Evolutionary conservation across 2,888 invertebrate genomes (phyloP), one percentile per base, ranked within the genome.

Genomic region (Noctua fimbriata): DNA sequence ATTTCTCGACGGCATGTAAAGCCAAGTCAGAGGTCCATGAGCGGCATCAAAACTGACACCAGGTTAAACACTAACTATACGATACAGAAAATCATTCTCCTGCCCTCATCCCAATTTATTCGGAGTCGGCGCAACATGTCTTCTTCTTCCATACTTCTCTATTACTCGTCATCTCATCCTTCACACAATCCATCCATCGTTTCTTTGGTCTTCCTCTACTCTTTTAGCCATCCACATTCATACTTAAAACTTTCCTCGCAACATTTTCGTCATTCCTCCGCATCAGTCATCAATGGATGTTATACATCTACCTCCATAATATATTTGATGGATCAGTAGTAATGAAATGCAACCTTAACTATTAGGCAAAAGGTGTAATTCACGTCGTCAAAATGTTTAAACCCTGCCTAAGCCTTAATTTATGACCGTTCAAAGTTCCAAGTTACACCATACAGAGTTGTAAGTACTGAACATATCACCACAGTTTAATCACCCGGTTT

Each of bases 401-500:
- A 71, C 80, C 82, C 76, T 28, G 2, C 41, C 24, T 44, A 66
- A 73, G n/a, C 49, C 70, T 58, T 69, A 71, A 71, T 83, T 83
- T 84, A 87, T 72, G 72, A 58, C 69, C n/a, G 49, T 65, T 55
- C 24, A 41, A 83, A 78, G 67, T 81, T 74, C 49, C 21, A 76
- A 80, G 69, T 81, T 49, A 55, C 65, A 55, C 18, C 66, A 65
- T 65, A 79, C 44, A 70, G 70, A 80, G 52, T 78, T 83, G 78
- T 73, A 74, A 85, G 79, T 65, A 75, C 55, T 55, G 21, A 66
- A 69, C 70, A 77, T 78, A 76, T 79, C 80, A 82, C n/a, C 73
- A 76, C 77, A 70, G 76, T 84, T 88, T 88, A 88, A 88, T 82
- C 73, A 84, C 79, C 65, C 69, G 69, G 74, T 79, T 81, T 88